These are phyloP conservation scores for Grammomys dolichurus DNA, from an alignment of 2,113 vertebrate species.

Conservation along the genomic window DNA sequence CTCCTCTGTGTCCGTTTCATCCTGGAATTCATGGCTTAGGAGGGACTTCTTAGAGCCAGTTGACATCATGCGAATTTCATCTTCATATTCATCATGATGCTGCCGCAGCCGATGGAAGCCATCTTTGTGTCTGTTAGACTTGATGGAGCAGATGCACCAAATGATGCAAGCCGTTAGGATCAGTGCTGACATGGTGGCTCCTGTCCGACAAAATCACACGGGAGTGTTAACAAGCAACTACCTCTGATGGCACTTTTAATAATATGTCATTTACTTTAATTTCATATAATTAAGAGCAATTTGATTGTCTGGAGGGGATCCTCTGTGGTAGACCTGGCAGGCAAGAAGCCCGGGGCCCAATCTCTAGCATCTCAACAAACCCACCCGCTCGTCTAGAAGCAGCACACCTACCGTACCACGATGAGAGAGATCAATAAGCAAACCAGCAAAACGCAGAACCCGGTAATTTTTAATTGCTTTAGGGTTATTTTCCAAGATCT, in stretches of 20 bases:
- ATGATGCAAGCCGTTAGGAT: conserved; percentile 97
- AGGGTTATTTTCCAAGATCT: neutral
- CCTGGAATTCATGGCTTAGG: conserved; percentile 97
- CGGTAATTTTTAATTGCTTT: conserved; percentile 1
- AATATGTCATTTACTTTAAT: conserved; percentile 31
- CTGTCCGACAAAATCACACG: conserved; percentile 83
- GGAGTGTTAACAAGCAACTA: conserved; percentile 16
- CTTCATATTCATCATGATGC: conserved; percentile 96
- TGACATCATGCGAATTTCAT: conserved; percentile 96
- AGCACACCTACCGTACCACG: neutral
- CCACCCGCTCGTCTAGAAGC: neutral
- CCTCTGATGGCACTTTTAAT: neutral
- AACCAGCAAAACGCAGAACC: conserved; percentile 13
- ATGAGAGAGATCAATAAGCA: neutral
- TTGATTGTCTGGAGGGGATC: neutral
- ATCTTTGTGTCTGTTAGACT: conserved; percentile 97
- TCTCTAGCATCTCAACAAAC: neutral
- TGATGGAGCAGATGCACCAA: conserved; percentile 97
- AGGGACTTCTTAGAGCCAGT: conserved; percentile 98
- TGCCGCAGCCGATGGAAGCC: conserved; percentile 98
- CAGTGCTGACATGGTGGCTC: conserved; percentile 96
- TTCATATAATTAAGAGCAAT: neutral
- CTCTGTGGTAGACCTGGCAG: neutral
- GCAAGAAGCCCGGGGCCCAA: neutral
- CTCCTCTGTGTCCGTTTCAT: conserved; percentile 99